A percentile compares a stretch with the other conserved stretches of the same genome.
Conservation (phyloP, 2,888 invertebrate genomes). For the Xylocampa areola region DNA sequence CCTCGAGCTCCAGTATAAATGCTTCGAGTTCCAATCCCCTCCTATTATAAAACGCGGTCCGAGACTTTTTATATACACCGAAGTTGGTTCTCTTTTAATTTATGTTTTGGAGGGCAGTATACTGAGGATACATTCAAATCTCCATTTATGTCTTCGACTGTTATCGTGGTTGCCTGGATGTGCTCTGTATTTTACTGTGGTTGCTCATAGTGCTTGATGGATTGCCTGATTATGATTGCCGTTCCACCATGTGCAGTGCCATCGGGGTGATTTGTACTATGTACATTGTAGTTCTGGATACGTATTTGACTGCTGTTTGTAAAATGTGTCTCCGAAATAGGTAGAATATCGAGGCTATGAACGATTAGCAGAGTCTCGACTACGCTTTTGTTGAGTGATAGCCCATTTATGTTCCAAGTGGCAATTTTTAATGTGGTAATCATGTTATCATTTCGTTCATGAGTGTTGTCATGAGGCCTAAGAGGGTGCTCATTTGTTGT, state of each 20-base stretch:
- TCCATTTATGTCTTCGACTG: conserved; percentile 20
- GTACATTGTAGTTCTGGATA: not conserved
- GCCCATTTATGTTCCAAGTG: too few species aligned
- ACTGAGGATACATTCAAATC: conserved; percentile 26
- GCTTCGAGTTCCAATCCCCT: conserved; percentile 51
- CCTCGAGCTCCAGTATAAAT: too few species aligned
- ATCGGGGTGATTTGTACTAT: conserved; percentile 36
- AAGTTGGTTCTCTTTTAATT: conserved; percentile 10
- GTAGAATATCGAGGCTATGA: conserved; percentile 27
- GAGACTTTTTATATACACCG: conserved; percentile 7
- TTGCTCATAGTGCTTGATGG: conserved; percentile 29
- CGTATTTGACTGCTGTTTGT: not conserved
- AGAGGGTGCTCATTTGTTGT: too few species aligned
- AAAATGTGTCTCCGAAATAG: conserved; percentile 39
- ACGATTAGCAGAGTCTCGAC: not conserved
- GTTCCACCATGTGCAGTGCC: conserved; percentile 41
- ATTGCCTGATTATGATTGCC: conserved; percentile 23
- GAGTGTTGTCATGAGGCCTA: too few species aligned
- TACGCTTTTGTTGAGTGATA: conserved; percentile 29
- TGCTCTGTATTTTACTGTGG: conserved; percentile 9
- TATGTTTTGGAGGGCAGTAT: conserved; percentile 51
- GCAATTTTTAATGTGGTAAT: too few species aligned
- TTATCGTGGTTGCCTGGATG: conserved; percentile 40
- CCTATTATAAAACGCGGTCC: conserved; percentile 30
- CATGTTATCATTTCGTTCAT: too few species aligned